Base-by-base conservation (phyloP, 2,797 vertebrate genomes). In the Helostoma temminkii region DNA sequence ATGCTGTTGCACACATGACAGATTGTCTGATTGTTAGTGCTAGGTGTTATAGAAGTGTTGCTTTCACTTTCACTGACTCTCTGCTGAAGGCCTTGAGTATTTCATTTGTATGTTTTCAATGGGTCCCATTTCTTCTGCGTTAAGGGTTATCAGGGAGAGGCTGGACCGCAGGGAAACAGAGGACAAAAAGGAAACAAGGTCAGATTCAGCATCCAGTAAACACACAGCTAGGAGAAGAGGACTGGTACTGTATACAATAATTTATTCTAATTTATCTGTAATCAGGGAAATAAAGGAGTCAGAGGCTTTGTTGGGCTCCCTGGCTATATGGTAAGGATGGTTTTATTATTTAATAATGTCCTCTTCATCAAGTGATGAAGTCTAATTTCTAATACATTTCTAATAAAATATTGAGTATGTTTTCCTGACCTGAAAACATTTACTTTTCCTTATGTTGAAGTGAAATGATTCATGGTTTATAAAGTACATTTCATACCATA, bases 141-240 rank as follows among this genome's bases (percentile, higher is more conserved):
- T 59, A 9, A 95, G 94, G 94, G 94, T 77, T 94, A 94, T 73
- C 57, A 87, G 46, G 94, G 94, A 2, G 93, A 94, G 41, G 53
- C 60, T 3, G 94, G 94, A 22, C 87, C 81, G 24, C 91, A 91
- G 53, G 94, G 94, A 47, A 62, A 73, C 56, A 90, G 86, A 86
- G 94, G 91, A 39, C 47, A 6, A 34, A 93, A 91, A 55, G 94
- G 93, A 69, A 19, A 82, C 32, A 92, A 91, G 93, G 94, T 94
- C 47, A 62, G 65, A 71, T 16, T 52, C 8, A 52, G 1, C 11
- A 45, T 26, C 9, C 30, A 48, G 0, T 6, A 43, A 6, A 52
- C 2, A 37, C 5, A 36, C 9, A 9, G n/a, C 4, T 19, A 19
- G 9, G 3, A 10, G 9, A 4, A 11, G 9, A 21, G 5, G 5